Evolutionary conservation across 2,888 invertebrate genomes (phyloP).

Genomic region (Dryomyza anilis): DNA sequence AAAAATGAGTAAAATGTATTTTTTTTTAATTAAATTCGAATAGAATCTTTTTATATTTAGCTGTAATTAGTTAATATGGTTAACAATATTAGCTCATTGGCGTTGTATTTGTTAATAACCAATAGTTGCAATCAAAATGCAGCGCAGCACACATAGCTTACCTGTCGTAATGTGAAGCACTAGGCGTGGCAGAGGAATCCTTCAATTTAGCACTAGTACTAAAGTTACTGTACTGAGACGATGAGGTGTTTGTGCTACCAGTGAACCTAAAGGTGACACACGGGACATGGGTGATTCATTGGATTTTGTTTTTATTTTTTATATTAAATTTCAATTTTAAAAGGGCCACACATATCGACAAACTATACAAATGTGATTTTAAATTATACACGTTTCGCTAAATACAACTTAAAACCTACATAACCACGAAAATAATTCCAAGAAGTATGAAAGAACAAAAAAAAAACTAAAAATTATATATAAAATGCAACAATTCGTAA

Average conservation of each 20-base stretch:
- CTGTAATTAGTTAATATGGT: background rate
- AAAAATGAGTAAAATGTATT: background rate
- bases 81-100: background rate
- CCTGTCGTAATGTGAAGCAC: slow-evolving; percentile 60
- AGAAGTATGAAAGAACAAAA: too few species aligned
- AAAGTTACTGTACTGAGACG: slow-evolving; percentile 62
- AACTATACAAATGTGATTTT: slow-evolving; percentile 4
- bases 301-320: slow-evolving; percentile 13
- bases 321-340: background rate
- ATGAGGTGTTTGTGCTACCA: slow-evolving; percentile 60
- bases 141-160: slow-evolving; percentile 42
- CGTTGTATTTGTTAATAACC: slow-evolving; percentile 3
- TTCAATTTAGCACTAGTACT: slow-evolving; percentile 60
- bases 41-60: background rate
- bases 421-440: too few species aligned
- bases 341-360: slow-evolving; percentile 6
- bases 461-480: too few species aligned
- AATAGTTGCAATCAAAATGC: slow-evolving; percentile 9
- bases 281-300: slow-evolving; percentile 30
- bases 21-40: background rate
- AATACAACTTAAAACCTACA: too few species aligned
- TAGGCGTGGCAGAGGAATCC: slow-evolving; percentile 57
- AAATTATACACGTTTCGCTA: too few species aligned
- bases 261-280: slow-evolving; percentile 53
- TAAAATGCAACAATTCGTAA: too few species aligned